Percentiles rank a stretch among this genome's conserved stretches.
Conservation (phyloP, 2,888 invertebrate species). For the Cosmia pyralina region DNA sequence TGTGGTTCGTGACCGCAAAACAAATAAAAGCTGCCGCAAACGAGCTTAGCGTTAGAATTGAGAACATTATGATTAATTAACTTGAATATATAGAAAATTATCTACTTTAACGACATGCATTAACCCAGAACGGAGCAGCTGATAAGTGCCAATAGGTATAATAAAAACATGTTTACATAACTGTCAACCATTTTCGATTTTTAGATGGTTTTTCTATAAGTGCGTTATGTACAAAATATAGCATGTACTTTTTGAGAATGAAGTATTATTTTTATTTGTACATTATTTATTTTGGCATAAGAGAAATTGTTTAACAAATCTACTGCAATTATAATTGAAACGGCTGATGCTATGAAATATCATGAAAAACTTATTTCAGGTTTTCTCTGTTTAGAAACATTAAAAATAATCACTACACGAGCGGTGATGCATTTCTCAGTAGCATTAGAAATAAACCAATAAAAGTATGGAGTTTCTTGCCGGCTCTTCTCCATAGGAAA, state of each 20-base stretch:
- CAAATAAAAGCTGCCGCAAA: constrained; percentile 65
- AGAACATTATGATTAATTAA: constrained; percentile 61
- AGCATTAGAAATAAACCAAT: constrained; percentile 29
- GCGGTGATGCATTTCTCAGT: constrained; percentile 1
- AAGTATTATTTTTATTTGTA: constrained; percentile 10
- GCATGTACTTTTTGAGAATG: constrained; percentile 1
- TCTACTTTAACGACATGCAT: constrained; percentile 44
- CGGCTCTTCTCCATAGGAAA: too few relatives aligned
- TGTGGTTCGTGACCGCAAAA: constrained; percentile 66
- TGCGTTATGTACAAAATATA: background rate
- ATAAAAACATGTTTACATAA: constrained; percentile 40
- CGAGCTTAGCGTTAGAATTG: constrained; percentile 41
- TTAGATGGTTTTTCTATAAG: background rate
- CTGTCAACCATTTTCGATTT: constrained; percentile 37
- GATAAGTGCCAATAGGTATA: constrained; percentile 48
- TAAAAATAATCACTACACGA: constrained; percentile 2
- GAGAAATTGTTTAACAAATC: constrained; percentile 24
- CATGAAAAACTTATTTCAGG: constrained; percentile 3
- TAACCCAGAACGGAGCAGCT: constrained; percentile 50
- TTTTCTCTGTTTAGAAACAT: constrained; percentile 36
- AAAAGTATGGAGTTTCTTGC: too few relatives aligned
- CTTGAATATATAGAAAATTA: constrained; percentile 52
- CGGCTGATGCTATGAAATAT: constrained; percentile 4
- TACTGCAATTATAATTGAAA: constrained; percentile 16
- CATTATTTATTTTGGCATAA: constrained; percentile 25